Evolutionary conservation across 1,140 invertebrate species (phyloP), one percentile per base, ranked within the genome.

Genomic region (Aphelinus atriplicis): DNA sequence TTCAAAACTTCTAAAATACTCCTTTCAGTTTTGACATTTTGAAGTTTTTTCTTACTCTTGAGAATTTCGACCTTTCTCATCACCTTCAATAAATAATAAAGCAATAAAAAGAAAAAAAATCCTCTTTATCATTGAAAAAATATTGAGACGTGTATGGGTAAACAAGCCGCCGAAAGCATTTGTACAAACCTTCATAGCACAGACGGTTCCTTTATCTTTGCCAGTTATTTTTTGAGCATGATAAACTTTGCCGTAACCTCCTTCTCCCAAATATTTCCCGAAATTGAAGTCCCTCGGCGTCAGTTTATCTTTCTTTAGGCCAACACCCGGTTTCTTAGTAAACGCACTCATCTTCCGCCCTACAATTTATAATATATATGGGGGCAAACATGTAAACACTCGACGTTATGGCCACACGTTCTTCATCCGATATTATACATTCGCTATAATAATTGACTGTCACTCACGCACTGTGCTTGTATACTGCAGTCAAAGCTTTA

Each of bases 171-270:
- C 43, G 64, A 56, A n/a, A 71, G n/a, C 55, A 48, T 47, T 9
- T 55, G 70, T 67, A 69, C 60, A 62, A 77, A 87, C 97, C 92
- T 99, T 99, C 98, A 99, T 99, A 45, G 98, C 98, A 92, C 98
- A 99, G 83, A 99, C 94, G 78, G 95, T 95, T 63, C 95, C 95
- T n/a, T 90, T 89, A 90, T 99, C 96, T 81, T 93, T 90, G 46
- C 98, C 97, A 81, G 93, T 95, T 68, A 93, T 91, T 90, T 99
- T 99, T 68, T 94, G 91, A 9, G 99, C 98, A 90, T 96, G 94
- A 86, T 95, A 95, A 65, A 99, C 98, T 90, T 99, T 99, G 81
- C 98, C 98, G 92, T 99, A 99, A 60, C 98, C 98, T 77, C 98
- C 98, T 92, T 98, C 98, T 2, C 98, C 98, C 51, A 99, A 91